Percentiles rank a stretch among this genome's conserved stretches.
phyloP scores from a whole-genome alignment of 2,797 vertebrate species.

The Rhabdophis nuchalis region DNA sequence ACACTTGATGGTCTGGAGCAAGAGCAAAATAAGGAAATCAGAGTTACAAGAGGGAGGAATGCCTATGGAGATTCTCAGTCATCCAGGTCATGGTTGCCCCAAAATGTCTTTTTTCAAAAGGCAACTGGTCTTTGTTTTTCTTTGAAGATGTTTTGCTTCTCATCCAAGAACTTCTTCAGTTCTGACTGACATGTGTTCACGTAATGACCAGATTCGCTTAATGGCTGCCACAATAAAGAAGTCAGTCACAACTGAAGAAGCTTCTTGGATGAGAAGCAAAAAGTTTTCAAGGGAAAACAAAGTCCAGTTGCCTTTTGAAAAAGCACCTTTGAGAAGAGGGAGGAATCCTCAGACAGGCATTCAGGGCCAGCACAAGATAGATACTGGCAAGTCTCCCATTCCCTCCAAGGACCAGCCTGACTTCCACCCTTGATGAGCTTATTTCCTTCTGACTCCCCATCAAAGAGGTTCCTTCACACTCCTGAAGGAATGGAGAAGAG shows the following conservation, averaged over 20 bases:
- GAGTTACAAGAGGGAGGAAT: neutral
- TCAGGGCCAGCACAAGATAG: neutral
- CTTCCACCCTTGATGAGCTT: too few relatives aligned
- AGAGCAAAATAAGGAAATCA: neutral
- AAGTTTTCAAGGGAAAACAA: neutral
- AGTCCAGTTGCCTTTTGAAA: neutral
- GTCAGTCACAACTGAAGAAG: neutral
- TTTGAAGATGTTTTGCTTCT: too few relatives aligned
- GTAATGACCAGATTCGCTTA: neutral
- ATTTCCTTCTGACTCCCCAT: neutral
- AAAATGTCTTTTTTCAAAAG: neutral
- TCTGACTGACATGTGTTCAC: neutral
- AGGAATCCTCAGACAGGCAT: neutral
- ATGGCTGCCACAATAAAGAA: neutral
- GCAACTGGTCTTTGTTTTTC: neutral
- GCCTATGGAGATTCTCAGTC: neutral
- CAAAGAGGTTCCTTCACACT: neutral
- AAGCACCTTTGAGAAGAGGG: neutral
- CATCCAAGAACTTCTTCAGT: too few relatives aligned
- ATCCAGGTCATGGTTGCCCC: neutral
- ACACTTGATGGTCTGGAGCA: constrained; percentile 88
- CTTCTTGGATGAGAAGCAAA: neutral
- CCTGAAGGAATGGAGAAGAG: neutral
- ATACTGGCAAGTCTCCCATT: too few relatives aligned
- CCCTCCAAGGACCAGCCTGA: neutral